Percentiles rank a stretch among this genome's conserved stretches.
Conservation (phyloP, 2,797 vertebrate genomes). For the Catamblyrhynchus diadema region DNA sequence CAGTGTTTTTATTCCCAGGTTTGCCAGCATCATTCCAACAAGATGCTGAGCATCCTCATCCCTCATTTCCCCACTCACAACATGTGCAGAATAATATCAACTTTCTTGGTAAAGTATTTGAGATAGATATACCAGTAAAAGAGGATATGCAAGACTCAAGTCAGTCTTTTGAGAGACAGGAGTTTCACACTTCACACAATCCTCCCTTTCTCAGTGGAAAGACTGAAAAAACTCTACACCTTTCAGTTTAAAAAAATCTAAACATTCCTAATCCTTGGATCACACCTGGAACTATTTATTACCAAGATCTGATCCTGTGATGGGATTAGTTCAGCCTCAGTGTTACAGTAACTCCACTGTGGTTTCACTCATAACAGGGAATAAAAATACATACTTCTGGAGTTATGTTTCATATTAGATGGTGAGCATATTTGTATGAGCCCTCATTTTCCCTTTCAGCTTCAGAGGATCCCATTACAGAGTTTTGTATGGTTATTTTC, state of each 20-base stretch:
- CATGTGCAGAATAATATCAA: neutral
- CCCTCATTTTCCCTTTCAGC: constrained; percentile 42
- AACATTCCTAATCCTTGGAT: constrained; percentile 46
- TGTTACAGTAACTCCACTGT: constrained; percentile 53
- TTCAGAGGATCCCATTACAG: constrained; percentile 65
- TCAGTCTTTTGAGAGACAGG: neutral
- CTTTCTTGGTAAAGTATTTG: neutral
- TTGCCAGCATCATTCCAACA: neutral
- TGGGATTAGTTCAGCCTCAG: constrained; percentile 61
- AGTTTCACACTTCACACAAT: neutral
- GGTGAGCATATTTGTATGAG: constrained; percentile 46
- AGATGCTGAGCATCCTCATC: neutral
- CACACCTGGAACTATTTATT: constrained; percentile 64
- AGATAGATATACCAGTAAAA: neutral
- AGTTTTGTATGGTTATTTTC: constrained; percentile 54
- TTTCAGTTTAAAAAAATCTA: constrained; percentile 28
- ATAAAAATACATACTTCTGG: constrained; percentile 62
- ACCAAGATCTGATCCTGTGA: constrained; percentile 55
- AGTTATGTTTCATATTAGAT: constrained; percentile 65
- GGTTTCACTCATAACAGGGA: constrained; percentile 50
- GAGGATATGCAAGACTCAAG: neutral
- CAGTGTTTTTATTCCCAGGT: neutral
- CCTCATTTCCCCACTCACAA: neutral
- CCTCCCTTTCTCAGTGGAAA: neutral
- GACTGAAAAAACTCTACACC: neutral